Percentiles rank a stretch among this genome's conserved stretches.
Evolutionary conservation across 1,140 invertebrate species (phyloP).

Genomic region (Stegodyphus dumicola): DNA sequence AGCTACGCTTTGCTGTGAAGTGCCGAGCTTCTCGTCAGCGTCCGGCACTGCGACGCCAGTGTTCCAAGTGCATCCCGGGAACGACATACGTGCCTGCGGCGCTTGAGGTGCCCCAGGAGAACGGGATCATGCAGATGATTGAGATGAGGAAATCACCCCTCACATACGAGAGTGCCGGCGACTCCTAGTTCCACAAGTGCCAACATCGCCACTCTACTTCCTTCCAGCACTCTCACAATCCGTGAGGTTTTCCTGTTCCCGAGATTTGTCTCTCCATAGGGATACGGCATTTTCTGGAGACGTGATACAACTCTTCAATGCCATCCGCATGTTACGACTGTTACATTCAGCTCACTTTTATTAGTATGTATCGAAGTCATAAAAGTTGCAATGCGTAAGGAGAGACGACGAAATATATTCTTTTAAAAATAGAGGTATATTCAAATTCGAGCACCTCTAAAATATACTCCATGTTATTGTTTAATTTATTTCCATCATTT

Average conservation of each 20-base stretch:
- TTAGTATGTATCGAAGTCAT: no score
- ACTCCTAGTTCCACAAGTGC: constrained; percentile 60
- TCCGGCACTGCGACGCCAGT: constrained; percentile 80
- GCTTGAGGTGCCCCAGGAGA: constrained; percentile 73
- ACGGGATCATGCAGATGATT: constrained; percentile 74
- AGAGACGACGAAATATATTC: no score
- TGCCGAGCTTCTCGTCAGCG: constrained; percentile 85
- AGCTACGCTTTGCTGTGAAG: constrained; percentile 89
- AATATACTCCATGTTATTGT: no score
- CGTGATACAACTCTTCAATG: no score
- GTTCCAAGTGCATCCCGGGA: constrained; percentile 75
- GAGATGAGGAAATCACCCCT: constrained; percentile 74
- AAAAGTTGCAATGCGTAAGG: no score
- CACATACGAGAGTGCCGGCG: constrained; percentile 70
- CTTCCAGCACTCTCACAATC: constrained; percentile 12
- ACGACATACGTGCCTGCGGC: constrained; percentile 78
- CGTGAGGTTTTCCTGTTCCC: neutral
- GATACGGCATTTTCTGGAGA: no score
- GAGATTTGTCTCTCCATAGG: no score
- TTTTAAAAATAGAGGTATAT: no score
- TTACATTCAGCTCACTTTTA: no score
- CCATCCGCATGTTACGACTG: no score
- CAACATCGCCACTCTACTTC: constrained; percentile 46
- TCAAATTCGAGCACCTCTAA: no score
- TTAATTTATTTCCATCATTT: no score